phyloP scores from a whole-genome alignment of 37 sponge, comb jelly and placozoan genomes.

The Bolinopsis microptera region DNA sequence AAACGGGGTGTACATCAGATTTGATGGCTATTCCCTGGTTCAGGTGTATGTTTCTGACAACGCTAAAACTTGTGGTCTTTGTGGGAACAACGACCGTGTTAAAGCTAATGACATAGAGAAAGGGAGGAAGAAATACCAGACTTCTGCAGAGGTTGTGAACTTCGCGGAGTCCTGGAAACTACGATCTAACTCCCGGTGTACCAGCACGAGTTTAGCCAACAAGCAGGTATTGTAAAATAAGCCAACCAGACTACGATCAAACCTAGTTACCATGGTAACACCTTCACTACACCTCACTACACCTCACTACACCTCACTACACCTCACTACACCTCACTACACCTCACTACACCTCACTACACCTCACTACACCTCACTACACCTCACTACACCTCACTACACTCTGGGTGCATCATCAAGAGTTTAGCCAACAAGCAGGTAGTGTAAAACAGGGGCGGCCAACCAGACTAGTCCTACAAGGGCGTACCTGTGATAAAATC shows the following conservation, averaged over 20 bases:
- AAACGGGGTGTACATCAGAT: not conserved
- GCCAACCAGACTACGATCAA: no score
- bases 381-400: no score
- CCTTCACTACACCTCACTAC: no score
- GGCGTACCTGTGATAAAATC: no score
- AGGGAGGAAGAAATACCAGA: constrained; percentile 18
- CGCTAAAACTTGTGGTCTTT: not conserved
- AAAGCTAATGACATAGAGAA: not conserved
- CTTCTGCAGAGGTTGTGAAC: not conserved
- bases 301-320: no score
- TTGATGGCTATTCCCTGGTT: not conserved
- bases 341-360: no score
- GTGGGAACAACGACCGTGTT: constrained; percentile 5
- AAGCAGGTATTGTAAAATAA: no score
- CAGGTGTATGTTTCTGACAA: not conserved
- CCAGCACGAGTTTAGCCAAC: not conserved
- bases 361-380: no score
- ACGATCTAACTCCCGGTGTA: not conserved
- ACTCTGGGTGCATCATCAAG: not conserved
- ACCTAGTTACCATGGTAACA: no score
- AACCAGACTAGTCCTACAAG: no score
- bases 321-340: no score
- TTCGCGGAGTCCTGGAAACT: constrained; percentile 9
- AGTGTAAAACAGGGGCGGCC: no score
- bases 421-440: not conserved